Evolutionary conservation across 2,113 vertebrate genomes (phyloP).

Genomic region (Platichthys flesus): DNA sequence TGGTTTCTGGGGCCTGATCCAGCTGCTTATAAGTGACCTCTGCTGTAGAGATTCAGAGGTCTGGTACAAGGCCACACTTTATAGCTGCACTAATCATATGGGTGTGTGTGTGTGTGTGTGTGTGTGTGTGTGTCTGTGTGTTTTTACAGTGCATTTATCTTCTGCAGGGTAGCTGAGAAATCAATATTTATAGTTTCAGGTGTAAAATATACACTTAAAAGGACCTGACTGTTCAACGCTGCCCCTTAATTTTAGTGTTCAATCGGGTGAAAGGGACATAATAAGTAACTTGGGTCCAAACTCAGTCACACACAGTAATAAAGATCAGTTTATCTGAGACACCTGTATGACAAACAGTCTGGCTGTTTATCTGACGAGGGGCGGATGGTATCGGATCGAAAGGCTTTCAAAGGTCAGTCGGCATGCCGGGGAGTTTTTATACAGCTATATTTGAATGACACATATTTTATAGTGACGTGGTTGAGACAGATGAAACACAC

Average conservation of each 20-base stretch:
- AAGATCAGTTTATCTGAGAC: constrained; percentile 21
- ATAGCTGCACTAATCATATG: too few relatives aligned
- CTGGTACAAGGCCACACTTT: too few relatives aligned
- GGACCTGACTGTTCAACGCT: too few relatives aligned
- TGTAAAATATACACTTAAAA: too few relatives aligned
- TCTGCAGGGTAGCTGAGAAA: not conserved
- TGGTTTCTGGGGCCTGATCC: too few relatives aligned
- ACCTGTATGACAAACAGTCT: constrained; percentile 22
- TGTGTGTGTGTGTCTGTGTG: too few relatives aligned
- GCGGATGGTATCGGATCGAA: not conserved
- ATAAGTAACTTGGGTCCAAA: not conserved
- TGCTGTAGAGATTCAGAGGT: too few relatives aligned
- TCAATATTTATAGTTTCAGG: too few relatives aligned
- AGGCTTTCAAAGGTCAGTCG: constrained; percentile 53
- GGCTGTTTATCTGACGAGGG: constrained; percentile 13
- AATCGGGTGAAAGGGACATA: too few relatives aligned
- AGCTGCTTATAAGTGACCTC: too few relatives aligned
- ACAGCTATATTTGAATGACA: constrained; percentile 25
- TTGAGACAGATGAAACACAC: constrained; percentile 21
- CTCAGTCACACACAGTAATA: constrained; percentile 1
- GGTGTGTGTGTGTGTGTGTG: not conserved
- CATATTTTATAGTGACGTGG: constrained; percentile 8
- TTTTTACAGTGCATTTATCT: not conserved
- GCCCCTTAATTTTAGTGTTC: too few relatives aligned
- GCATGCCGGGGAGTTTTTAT: constrained; percentile 22